Evolutionary conservation across 2,888 invertebrate species (phyloP), one percentile per base, ranked within the genome.

Genomic region (Tetragonisca angustula): DNA sequence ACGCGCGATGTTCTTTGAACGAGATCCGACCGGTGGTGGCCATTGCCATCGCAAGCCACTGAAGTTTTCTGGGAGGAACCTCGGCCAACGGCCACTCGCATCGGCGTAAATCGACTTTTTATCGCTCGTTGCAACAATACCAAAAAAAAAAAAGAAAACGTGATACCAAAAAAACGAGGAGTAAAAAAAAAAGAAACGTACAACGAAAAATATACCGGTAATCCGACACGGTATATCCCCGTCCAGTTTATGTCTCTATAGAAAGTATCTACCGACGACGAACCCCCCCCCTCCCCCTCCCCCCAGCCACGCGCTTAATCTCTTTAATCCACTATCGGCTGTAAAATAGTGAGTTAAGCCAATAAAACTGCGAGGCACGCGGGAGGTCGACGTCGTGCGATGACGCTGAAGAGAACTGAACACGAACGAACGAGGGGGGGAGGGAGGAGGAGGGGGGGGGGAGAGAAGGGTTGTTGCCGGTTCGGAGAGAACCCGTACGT

Each of bases 161-260:
- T 21, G 32, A 32, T 9, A 49, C 11, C 24, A 43, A 49, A 19
- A 19, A 15, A 9, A 4, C 2, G 19, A 24, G 32, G 32, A 32
- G 32, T 32, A 13, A 84, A 19, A 32, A 4, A 2, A 21, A 17
- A 36, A 4, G 49, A 43, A 71, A 84, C 86, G 76, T 59, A 5
- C 56, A 61, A 19, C 17, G 27, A 61, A 27, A 61, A 43, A 43
- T 43, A 61, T 9, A 79, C 71, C 77, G 83, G 77, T 87, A 89
- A 89, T 89, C 85, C 43, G 43, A 43, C 88, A 27, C 86, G 89
- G 87, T 90, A 91, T 91, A 87, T 92, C 77, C 84, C 74, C 78
- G 76, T 43, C 43, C 43, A 88, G 89, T 92, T 92, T 89, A 91
- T 87, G 90, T 89, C 91, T 89, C 89, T 87, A 91, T 90, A 89